Conservation (phyloP, 92 coral and sea anemone species). For the Anthopleura xanthogrammica region DNA sequence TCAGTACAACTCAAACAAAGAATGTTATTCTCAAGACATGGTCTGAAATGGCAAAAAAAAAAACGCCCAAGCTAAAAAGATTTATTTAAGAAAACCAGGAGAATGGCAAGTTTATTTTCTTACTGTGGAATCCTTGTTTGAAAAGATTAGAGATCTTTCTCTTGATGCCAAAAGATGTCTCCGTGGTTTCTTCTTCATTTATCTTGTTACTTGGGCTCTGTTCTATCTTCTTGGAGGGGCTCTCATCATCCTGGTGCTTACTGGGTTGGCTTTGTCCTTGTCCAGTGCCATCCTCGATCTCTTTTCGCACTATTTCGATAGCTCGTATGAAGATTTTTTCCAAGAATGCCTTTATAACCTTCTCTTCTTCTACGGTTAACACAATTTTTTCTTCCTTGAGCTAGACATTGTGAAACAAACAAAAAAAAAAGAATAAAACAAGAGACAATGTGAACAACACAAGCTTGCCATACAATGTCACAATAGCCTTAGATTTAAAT, state of each 20-base stretch:
- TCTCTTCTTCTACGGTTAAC: conserved; percentile 13
- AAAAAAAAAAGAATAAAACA: background rate
- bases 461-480: too few relatives aligned
- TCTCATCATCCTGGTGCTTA: background rate
- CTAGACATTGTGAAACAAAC: background rate
- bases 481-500: too few relatives aligned
- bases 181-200: background rate
- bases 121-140: conserved; percentile 4
- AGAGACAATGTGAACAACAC: background rate
- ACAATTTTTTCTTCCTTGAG: background rate
- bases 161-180: background rate
- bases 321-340: conserved; percentile 29
- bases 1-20: too few relatives aligned
- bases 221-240: background rate
- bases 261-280: background rate
- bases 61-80: too few relatives aligned
- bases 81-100: background rate
- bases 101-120: background rate
- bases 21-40: too few relatives aligned
- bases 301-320: conserved; percentile 7
- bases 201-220: background rate
- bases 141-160: conserved; percentile 17
- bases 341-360: conserved; percentile 15
- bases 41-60: too few relatives aligned
- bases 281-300: background rate